Percentiles rank a stretch among this genome's conserved stretches.
phyloP scores from a whole-genome alignment of 2,888 invertebrate species.

The Halictus ligatus region DNA sequence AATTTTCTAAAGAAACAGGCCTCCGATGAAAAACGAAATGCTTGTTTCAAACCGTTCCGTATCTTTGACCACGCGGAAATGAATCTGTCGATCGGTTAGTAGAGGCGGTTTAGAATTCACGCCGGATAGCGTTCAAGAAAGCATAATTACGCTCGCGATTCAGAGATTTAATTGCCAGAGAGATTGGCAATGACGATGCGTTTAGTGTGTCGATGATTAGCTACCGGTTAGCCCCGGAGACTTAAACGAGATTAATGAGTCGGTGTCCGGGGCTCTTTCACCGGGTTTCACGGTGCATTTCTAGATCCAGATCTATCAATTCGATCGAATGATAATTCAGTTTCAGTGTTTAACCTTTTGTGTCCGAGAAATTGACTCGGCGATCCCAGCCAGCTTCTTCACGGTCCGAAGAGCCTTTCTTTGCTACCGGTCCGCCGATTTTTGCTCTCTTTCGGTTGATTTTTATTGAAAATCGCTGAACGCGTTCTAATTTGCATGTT shows the following conservation, averaged over 20 bases:
- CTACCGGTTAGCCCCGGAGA: constrained; percentile 10
- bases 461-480: not conserved
- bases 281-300: not conserved
- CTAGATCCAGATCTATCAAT: constrained; percentile 19
- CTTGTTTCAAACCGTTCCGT: not conserved
- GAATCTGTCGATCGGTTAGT: not conserved
- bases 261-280: not conserved
- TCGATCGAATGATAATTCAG: not conserved
- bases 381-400: not conserved
- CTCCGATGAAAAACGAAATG: not conserved
- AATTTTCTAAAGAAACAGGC: not conserved
- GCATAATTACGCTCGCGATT: not conserved
- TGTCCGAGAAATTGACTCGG: not conserved
- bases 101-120: not conserved
- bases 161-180: constrained; percentile 4
- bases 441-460: not conserved
- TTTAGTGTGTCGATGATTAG: constrained; percentile 5
- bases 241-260: constrained; percentile 5
- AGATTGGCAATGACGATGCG: constrained; percentile 1
- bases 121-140: not conserved
- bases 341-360: not conserved
- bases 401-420: not conserved
- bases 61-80: not conserved
- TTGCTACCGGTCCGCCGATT: not conserved
- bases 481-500: not conserved